phyloP scores from a whole-genome alignment of 2,113 vertebrate species.

The Axis porcinus region DNA sequence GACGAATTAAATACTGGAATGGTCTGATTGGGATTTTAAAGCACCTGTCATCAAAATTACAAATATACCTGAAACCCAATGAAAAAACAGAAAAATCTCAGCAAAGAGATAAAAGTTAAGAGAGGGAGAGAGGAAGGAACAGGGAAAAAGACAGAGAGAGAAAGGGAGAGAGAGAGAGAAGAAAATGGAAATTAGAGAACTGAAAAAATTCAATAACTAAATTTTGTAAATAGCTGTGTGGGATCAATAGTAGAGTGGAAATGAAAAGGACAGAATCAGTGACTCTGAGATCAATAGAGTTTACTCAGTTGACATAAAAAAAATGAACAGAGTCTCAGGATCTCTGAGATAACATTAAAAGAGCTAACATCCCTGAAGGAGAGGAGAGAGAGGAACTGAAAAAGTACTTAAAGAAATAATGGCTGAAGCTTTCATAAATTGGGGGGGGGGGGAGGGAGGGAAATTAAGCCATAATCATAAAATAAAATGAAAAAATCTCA shows the following conservation, averaged over 20 bases:
- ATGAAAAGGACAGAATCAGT: background rate
- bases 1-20: background rate
- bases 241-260: background rate
- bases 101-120: background rate
- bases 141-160: background rate
- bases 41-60: background rate
- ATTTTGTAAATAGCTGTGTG: background rate
- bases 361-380: background rate
- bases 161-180: background rate
- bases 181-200: background rate
- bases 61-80: background rate
- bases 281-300: background rate
- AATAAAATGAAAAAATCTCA: background rate
- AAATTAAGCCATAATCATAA: background rate
- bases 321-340: background rate
- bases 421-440: background rate
- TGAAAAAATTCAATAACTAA: background rate
- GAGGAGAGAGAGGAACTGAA: background rate
- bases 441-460: rapidly evolving
- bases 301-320: background rate
- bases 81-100: background rate
- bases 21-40: background rate
- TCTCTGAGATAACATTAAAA: background rate
- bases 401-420: background rate
- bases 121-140: background rate